A percentile compares a stretch with the other conserved stretches of the same genome.
Evolutionary conservation across 2,888 invertebrate genomes (phyloP).

Genomic region (Dendrolimus houi): DNA sequence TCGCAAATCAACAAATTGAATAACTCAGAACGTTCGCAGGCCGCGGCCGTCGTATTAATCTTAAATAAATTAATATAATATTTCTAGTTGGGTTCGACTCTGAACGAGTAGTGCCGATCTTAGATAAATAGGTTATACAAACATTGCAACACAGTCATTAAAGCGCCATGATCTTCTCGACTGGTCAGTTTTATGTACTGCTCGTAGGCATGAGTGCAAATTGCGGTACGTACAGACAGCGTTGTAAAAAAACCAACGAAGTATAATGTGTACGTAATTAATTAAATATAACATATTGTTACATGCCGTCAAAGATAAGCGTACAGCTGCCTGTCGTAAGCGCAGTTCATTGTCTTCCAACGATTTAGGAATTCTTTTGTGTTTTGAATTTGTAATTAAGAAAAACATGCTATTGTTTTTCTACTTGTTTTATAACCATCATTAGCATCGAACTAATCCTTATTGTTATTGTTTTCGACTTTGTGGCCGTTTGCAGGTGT

Average conservation of each 20-base stretch:
- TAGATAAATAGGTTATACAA: conserved; percentile 46
- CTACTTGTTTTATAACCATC: too few relatives aligned
- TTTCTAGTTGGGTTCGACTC: conserved; percentile 18
- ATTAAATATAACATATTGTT: not conserved
- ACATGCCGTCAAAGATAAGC: too few relatives aligned
- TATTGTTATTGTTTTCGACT: too few relatives aligned
- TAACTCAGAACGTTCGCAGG: not conserved
- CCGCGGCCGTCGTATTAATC: not conserved
- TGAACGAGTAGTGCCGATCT: conserved; percentile 14
- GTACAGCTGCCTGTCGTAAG: too few relatives aligned
- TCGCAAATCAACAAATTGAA: not conserved
- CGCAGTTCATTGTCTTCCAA: too few relatives aligned
- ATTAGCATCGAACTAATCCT: too few relatives aligned
- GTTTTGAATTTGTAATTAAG: too few relatives aligned
- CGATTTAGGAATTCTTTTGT: too few relatives aligned
- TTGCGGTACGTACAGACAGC: conserved; percentile 1
- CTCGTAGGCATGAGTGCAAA: not conserved
- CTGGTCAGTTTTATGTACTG: conserved; percentile 19
- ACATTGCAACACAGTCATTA: conserved; percentile 38
- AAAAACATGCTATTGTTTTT: too few relatives aligned
- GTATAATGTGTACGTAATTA: not conserved
- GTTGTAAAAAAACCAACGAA: not conserved
- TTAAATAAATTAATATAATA: conserved; percentile 5
- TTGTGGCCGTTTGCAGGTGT: too few relatives aligned
- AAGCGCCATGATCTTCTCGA: conserved; percentile 22